Percentiles rank a stretch among this genome's conserved stretches.
phyloP scores from a whole-genome alignment of 2,888 invertebrate genomes.

The Agrotis ipsilon region DNA sequence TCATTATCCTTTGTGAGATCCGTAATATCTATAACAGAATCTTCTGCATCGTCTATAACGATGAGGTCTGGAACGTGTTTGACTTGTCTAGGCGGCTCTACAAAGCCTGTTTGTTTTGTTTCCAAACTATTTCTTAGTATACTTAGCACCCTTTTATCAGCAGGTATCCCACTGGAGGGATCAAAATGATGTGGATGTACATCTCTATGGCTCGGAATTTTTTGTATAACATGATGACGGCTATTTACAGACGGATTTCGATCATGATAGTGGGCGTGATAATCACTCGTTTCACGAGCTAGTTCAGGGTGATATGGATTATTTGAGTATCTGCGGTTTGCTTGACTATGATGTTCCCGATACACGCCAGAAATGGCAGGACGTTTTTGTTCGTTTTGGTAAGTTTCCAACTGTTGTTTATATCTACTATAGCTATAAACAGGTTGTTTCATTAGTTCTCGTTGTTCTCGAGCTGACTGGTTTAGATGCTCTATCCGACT shows the following conservation, averaged over 20 bases:
- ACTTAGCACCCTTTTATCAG: slow-evolving; percentile 94
- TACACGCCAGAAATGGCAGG: slow-evolving; percentile 74
- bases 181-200: slow-evolving; percentile 79
- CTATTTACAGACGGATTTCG: slow-evolving; percentile 76
- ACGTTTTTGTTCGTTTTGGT: slow-evolving; percentile 85
- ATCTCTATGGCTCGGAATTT: slow-evolving; percentile 84
- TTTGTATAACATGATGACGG: slow-evolving; percentile 86
- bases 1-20: slow-evolving; percentile 86
- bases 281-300: slow-evolving; percentile 79
- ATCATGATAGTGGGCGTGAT: slow-evolving; percentile 82
- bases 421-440: slow-evolving; percentile 87
- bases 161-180: slow-evolving; percentile 86
- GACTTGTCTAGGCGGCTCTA: slow-evolving; percentile 89
- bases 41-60: slow-evolving; percentile 88
- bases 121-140: slow-evolving; percentile 94
- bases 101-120: slow-evolving; percentile 90
- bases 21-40: slow-evolving; percentile 87
- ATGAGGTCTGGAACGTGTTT: slow-evolving; percentile 88
- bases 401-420: slow-evolving; percentile 86
- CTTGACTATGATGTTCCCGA: slow-evolving; percentile 78
- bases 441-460: slow-evolving; percentile 85
- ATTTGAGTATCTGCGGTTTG: slow-evolving; percentile 78
- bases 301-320: slow-evolving; percentile 77
- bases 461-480: slow-evolving; percentile 83
- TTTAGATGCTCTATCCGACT: slow-evolving; percentile 85